Percentiles rank a stretch among this genome's conserved stretches.
Conservation (phyloP, 92 coral and sea anemone genomes). For the Epizoanthus scotinus region DNA sequence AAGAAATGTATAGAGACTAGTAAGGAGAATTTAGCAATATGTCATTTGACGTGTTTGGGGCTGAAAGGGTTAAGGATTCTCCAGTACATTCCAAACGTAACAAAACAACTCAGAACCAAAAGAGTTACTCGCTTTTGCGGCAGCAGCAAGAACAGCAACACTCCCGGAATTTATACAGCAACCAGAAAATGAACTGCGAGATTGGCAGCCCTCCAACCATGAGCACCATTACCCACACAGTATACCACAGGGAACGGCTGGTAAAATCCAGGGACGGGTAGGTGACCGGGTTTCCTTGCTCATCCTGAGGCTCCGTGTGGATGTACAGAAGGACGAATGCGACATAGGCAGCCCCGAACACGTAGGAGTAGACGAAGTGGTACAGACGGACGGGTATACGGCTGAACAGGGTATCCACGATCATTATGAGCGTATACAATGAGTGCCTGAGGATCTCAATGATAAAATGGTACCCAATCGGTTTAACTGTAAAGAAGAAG, state of each 20-base stretch:
- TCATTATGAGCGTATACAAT: constrained; percentile 58
- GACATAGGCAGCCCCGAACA: constrained; percentile 73
- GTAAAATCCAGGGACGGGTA: constrained; percentile 82
- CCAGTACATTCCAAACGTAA: too few species aligned
- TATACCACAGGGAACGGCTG: constrained; percentile 62
- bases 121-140: neutral
- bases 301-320: constrained; percentile 61
- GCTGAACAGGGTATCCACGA: constrained; percentile 63
- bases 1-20: too few species aligned
- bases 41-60: too few species aligned
- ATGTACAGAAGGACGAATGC: constrained; percentile 65
- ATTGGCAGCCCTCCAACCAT: constrained; percentile 68
- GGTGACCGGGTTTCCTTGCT: constrained; percentile 50
- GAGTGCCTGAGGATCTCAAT: constrained; percentile 69
- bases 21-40: too few species aligned
- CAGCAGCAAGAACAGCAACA: constrained; percentile 40
- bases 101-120: too few species aligned
- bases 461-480: constrained; percentile 43
- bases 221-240: constrained; percentile 75
- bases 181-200: constrained; percentile 69
- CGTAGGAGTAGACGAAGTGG: constrained; percentile 80
- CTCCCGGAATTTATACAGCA: constrained; percentile 61
- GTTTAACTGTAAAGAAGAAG: constrained; percentile 59
- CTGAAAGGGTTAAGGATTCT: too few species aligned
- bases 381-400: constrained; percentile 72